phyloP scores from a whole-genome alignment of 2,888 invertebrate genomes.

The Acanthococcus lagerstroemiae region DNA sequence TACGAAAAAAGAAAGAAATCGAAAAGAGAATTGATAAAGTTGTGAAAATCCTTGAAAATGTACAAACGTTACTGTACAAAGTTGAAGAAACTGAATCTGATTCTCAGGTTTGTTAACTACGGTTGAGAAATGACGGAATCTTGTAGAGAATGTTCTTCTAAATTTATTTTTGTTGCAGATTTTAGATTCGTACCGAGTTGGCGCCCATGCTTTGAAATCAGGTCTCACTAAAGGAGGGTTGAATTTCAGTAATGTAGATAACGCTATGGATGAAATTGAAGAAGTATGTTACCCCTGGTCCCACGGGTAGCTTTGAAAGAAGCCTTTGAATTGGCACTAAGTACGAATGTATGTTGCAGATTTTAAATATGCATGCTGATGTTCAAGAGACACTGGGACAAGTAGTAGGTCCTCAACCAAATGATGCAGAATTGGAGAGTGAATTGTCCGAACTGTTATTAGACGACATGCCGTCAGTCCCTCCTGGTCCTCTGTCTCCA shows the following conservation, averaged over 20 bases:
- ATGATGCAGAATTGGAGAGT: constrained; percentile 55
- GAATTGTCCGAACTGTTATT: constrained; percentile 54
- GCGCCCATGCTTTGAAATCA: constrained; percentile 56
- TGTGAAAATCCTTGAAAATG: constrained; percentile 49
- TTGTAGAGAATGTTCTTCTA: too few species aligned
- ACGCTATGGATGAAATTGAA: constrained; percentile 61
- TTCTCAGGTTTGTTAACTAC: too few species aligned
- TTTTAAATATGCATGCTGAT: constrained; percentile 25
- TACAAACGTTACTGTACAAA: constrained; percentile 50
- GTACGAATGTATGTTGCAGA: too few species aligned
- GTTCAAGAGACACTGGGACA: constrained; percentile 15
- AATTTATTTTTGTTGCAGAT: constrained; percentile 40
- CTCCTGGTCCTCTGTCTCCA: constrained; percentile 11
- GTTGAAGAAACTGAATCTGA: constrained; percentile 51
- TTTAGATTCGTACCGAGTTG: constrained; percentile 54
- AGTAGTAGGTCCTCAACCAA: not conserved
- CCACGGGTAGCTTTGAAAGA: too few species aligned
- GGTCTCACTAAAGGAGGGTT: constrained; percentile 45
- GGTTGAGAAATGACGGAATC: too few species aligned
- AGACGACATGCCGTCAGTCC: constrained; percentile 28
- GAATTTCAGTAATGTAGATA: constrained; percentile 57
- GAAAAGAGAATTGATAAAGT: constrained; percentile 48
- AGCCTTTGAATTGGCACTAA: too few species aligned
- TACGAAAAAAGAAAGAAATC: constrained; percentile 50
- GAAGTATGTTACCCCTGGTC: too few species aligned